These are phyloP conservation scores for Troides oblongomaculatus DNA, from an alignment of 2,888 invertebrate genomes.

Conservation along the genomic window DNA sequence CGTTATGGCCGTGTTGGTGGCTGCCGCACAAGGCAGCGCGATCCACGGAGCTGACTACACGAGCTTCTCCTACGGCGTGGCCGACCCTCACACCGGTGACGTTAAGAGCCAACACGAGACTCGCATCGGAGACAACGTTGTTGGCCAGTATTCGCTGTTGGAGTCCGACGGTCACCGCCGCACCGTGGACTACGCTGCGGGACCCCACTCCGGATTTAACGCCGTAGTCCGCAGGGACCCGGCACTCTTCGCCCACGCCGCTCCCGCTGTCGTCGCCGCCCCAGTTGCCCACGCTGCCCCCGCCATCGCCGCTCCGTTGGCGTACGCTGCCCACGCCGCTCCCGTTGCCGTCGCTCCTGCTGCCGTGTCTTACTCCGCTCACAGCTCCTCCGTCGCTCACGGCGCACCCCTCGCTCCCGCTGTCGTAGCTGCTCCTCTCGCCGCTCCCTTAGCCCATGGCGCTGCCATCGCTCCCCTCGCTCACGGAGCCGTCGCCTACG, in stretches of 20 bases:
- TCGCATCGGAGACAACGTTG: conserved; percentile 81
- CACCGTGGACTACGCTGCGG: conserved; percentile 81
- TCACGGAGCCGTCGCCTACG: conserved; percentile 34
- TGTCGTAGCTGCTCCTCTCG: conserved; percentile 38
- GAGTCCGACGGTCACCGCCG: conserved; percentile 82
- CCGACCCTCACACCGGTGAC: conserved; percentile 72
- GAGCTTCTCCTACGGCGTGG: conserved; percentile 73
- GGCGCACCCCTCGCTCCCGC: conserved; percentile 37
- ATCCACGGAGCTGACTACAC: conserved; percentile 61
- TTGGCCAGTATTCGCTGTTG: conserved; percentile 75
- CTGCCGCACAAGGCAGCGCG: conserved; percentile 35
- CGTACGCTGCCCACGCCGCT: conserved; percentile 37
- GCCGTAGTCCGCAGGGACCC: conserved; percentile 78
- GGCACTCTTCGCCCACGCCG: conserved; percentile 45
- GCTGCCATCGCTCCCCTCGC: conserved; percentile 38
- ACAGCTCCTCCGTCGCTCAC: conserved; percentile 2
- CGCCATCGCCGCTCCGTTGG: conserved; percentile 37
- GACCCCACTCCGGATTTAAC: conserved; percentile 78
- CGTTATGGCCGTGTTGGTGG: conserved; percentile 34
- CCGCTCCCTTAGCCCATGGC: conserved; percentile 40
- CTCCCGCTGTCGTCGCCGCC: conserved; percentile 37
- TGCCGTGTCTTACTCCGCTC: conserved; percentile 3
- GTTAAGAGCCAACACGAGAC: conserved; percentile 80
- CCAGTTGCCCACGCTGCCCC: conserved; percentile 40
- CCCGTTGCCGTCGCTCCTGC: conserved; percentile 38